These are phyloP conservation scores for Sinocyclocheilus anshuiensis DNA, from an alignment of 2,113 vertebrate species.

Conservation along the genomic window DNA sequence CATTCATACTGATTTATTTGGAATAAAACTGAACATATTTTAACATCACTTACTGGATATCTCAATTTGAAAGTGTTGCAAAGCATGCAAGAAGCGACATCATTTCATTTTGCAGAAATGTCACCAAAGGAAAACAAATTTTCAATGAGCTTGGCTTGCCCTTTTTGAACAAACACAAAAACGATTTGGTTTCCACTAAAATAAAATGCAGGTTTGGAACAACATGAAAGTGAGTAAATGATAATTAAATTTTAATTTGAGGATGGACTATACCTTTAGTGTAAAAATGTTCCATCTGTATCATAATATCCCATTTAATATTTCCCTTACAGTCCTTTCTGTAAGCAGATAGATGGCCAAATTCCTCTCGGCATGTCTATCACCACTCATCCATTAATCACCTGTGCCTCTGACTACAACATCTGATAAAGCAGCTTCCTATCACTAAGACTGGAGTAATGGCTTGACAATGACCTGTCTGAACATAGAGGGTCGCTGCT, in stretches of 20 bases:
- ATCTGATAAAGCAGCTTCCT: constrained; percentile 71
- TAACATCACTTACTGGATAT: background rate
- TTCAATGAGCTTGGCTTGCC: background rate
- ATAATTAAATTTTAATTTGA: background rate
- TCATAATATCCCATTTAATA: background rate
- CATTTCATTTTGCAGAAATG: background rate
- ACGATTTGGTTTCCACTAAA: background rate
- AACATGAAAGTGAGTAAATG: background rate
- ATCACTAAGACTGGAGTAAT: constrained; percentile 70
- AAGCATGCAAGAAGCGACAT: background rate
- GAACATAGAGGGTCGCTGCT: constrained; percentile 60
- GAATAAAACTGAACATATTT: background rate
- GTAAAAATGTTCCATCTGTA: background rate
- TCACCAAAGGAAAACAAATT: rapidly evolving
- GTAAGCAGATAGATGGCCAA: background rate
- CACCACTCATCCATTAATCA: constrained; percentile 75
- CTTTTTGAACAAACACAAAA: background rate
- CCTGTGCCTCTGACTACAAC: constrained; percentile 62
- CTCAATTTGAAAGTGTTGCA: background rate
- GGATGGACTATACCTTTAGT: background rate
- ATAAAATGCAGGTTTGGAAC: background rate
- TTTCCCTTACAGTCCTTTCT: constrained; percentile 37
- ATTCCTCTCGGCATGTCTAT: constrained; percentile 45
- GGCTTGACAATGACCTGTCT: constrained; percentile 66
- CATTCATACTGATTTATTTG: background rate